A percentile compares a stretch with the other conserved stretches of the same genome.
These are phyloP conservation scores for Kryphioiulus occultus DNA, from an alignment of 2,888 invertebrate species.

Conservation along the genomic window DNA sequence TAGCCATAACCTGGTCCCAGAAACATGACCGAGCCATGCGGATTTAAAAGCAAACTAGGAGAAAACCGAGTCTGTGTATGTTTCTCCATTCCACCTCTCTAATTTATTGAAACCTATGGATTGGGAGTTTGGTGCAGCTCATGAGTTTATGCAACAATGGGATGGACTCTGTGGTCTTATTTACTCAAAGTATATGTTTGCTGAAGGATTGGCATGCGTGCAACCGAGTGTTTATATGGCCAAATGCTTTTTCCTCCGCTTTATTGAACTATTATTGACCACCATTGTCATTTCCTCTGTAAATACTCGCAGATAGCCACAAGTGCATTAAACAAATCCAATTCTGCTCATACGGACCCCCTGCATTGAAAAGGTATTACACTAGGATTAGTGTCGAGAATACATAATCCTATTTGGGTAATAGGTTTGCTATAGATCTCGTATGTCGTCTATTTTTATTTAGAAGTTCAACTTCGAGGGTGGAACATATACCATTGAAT, in stretches of 20 bases:
- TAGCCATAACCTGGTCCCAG: no score
- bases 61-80: no score
- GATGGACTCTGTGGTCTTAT: neutral
- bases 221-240: neutral
- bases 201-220: neutral
- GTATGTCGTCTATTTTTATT: neutral
- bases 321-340: neutral
- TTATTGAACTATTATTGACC: neutral
- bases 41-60: no score
- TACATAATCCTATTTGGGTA: neutral
- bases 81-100: neutral
- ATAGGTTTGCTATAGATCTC: neutral
- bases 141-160: neutral
- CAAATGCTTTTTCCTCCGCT: neutral
- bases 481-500: no score
- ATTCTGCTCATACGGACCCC: neutral
- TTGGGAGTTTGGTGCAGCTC: neutral
- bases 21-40: no score
- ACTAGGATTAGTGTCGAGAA: neutral
- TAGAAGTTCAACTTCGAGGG: no score
- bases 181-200: neutral
- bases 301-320: neutral
- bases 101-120: neutral
- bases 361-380: neutral
- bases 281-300: neutral